Conservation (phyloP, 2,113 vertebrate genomes). For the Centropristis striata region DNA sequence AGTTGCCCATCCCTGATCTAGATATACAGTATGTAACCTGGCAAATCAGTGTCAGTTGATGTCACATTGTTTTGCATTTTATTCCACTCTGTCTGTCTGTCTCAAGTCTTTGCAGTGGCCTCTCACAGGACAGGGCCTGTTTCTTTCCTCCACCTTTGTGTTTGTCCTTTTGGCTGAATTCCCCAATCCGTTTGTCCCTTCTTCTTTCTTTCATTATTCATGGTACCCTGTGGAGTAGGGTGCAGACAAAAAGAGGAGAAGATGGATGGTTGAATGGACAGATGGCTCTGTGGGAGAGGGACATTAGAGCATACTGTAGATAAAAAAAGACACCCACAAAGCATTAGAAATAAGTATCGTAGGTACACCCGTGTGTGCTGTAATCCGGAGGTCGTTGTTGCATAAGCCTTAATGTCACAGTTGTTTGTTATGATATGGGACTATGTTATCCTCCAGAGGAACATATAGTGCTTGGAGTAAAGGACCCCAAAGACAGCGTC, state of each 20-base stretch:
- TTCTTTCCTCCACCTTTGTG: constrained; percentile 27
- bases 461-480: constrained; percentile 3
- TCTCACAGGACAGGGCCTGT: constrained; percentile 25
- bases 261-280: constrained; percentile 43
- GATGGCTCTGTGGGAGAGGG: constrained; percentile 39
- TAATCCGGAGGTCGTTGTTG: constrained; percentile 33
- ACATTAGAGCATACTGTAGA: constrained; percentile 3
- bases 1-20: too few relatives aligned
- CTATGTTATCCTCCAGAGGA: constrained; percentile 27
- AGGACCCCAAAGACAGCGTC: background rate
- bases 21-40: background rate
- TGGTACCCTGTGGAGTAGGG: constrained; percentile 40
- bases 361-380: background rate
- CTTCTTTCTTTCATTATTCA: constrained; percentile 69
- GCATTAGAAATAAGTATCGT: background rate
- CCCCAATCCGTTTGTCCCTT: constrained; percentile 10
- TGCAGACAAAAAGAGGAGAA: constrained; percentile 43
- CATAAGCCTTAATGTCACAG: constrained; percentile 20
- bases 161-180: constrained; percentile 38
- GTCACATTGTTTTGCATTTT: background rate
- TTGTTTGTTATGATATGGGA: constrained; percentile 39
- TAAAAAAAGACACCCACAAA: background rate
- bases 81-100: constrained; percentile 8
- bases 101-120: background rate
- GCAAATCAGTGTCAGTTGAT: background rate